Evolutionary conservation across 2,888 invertebrate genomes (phyloP).

Genomic region (Callyntrura guangdongensis): DNA sequence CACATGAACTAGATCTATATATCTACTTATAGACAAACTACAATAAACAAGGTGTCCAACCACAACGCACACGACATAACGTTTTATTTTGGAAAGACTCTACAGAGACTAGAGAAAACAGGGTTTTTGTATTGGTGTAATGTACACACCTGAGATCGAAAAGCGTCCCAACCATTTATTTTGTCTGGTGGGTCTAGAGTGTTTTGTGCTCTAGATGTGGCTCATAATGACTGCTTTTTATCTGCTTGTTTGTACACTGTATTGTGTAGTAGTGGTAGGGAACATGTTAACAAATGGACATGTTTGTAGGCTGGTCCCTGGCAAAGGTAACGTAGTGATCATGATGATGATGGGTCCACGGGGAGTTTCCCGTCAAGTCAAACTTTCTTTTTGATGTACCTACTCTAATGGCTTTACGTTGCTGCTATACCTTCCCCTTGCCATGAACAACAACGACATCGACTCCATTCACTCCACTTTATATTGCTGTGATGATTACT

Average conservation of each 20-base stretch:
- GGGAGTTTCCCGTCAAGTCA: constrained; percentile 60
- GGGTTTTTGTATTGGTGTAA: too few relatives aligned
- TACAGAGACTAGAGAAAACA: too few relatives aligned
- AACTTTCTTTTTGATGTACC: constrained; percentile 47
- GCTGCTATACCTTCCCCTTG: constrained; percentile 2
- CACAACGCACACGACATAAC: neutral
- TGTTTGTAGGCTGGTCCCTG: neutral
- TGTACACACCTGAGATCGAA: too few relatives aligned
- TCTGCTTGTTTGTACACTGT: neutral
- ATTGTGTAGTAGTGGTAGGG: neutral
- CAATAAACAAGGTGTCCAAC: neutral
- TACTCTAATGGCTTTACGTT: constrained; percentile 30
- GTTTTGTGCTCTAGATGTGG: too few relatives aligned
- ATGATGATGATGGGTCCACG: constrained; percentile 53
- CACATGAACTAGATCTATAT: too few relatives aligned
- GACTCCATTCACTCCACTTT: too few relatives aligned
- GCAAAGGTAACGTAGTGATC: constrained; percentile 24
- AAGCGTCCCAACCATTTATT: neutral
- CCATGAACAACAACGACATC: constrained; percentile 31
- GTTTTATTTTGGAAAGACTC: too few relatives aligned
- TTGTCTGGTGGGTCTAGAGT: neutral
- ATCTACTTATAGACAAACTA: neutral
- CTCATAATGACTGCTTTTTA: too few relatives aligned
- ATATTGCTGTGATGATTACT: constrained; percentile 12
- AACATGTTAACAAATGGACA: constrained; percentile 40